Conservation (phyloP, 2,113 vertebrate genomes). For the Kryptolebias marmoratus region DNA sequence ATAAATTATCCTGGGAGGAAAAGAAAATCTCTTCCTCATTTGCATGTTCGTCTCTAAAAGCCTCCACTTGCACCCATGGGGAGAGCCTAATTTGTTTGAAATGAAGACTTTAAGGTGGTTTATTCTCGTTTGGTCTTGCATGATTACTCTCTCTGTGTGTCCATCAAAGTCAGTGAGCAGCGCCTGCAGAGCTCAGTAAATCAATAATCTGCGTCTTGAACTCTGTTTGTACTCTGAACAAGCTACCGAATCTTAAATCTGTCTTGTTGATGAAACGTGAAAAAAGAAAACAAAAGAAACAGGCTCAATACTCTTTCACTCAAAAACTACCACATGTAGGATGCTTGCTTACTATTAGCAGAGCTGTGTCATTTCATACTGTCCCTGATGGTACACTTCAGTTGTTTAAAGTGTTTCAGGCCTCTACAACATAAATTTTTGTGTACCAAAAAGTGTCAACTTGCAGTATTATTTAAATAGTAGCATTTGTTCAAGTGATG, state of each 20-base stretch:
- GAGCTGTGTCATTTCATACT: too few species aligned
- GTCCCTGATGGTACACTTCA: too few species aligned
- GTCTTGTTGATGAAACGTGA: conserved; percentile 30
- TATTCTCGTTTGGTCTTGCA: conserved; percentile 39
- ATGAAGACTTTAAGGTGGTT: conserved; percentile 33
- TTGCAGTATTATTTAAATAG: too few species aligned
- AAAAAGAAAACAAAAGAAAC: neutral
- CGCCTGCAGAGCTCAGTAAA: conserved; percentile 22
- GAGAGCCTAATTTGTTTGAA: conserved; percentile 23
- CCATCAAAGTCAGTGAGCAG: conserved; percentile 25
- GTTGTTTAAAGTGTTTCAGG: too few species aligned
- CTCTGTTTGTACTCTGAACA: conserved; percentile 11
- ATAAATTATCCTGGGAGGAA: conserved; percentile 2
- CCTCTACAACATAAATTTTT: too few species aligned
- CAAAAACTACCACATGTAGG: too few species aligned
- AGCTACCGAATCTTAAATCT: conserved; percentile 35
- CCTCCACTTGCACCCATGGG: conserved; percentile 21
- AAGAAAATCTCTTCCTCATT: conserved; percentile 14
- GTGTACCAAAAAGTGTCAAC: too few species aligned
- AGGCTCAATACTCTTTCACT: too few species aligned
- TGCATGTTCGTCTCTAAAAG: neutral
- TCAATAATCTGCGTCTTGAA: conserved; percentile 38
- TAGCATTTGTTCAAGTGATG: too few species aligned
- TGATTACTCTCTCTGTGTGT: conserved; percentile 29
- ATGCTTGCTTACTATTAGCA: too few species aligned